These are phyloP conservation scores for Strigamia crassipes DNA, from an alignment of 2,888 invertebrate species.

Conservation along the genomic window DNA sequence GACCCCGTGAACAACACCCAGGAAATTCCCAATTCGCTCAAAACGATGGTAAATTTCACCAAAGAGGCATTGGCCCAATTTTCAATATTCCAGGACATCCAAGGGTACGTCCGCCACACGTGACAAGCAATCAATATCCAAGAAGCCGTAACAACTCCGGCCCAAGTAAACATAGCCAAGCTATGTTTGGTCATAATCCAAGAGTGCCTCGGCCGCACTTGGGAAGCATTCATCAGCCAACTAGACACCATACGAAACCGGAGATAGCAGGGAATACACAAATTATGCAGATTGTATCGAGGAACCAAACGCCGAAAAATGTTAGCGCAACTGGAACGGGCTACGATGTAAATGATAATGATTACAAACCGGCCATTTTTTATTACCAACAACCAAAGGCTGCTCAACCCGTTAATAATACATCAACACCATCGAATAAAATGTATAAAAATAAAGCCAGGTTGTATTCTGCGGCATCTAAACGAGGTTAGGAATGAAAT, in stretches of 20 bases:
- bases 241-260: too few species aligned
- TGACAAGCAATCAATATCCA: not conserved
- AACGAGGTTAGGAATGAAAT: not conserved
- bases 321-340: too few species aligned
- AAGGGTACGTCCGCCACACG: not conserved
- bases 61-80: not conserved
- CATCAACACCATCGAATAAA: not conserved
- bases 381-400: not conserved
- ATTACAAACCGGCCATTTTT: not conserved
- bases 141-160: not conserved
- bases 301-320: too few species aligned
- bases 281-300: too few species aligned
- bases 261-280: too few species aligned
- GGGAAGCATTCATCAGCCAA: too few species aligned
- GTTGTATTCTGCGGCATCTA: not conserved
- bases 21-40: not conserved
- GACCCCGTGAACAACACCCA: not conserved
- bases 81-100: not conserved
- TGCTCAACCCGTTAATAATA: not conserved
- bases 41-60: not conserved
- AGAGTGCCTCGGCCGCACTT: too few species aligned
- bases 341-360: not conserved
- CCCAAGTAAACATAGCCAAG: not conserved
- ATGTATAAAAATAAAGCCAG: not conserved
- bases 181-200: too few species aligned